These are phyloP conservation scores for Enteromius mattozi DNA, from an alignment of 2,797 vertebrate species.

Conservation along the genomic window DNA sequence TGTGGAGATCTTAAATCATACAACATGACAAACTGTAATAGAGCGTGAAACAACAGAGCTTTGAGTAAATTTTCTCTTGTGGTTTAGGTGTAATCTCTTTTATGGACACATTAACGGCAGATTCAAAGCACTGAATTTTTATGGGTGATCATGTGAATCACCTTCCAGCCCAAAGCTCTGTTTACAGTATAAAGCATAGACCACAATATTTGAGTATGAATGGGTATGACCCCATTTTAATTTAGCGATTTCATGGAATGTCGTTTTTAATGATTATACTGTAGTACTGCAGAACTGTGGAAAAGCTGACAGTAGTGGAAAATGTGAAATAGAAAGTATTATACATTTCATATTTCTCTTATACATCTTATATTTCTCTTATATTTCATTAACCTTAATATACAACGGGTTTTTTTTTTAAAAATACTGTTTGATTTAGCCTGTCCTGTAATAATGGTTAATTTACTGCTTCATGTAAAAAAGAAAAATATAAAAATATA, in stretches of 20 bases:
- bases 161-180: not conserved
- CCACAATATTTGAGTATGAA: not conserved
- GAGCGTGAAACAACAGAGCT: not conserved
- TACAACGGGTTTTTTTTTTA: too few relatives aligned
- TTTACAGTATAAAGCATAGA: not conserved
- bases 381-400: too few relatives aligned
- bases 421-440: too few relatives aligned
- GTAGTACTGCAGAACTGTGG: not conserved
- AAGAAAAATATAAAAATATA: too few relatives aligned
- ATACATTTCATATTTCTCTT: too few relatives aligned
- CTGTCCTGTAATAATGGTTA: too few relatives aligned
- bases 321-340: not conserved
- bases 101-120: not conserved
- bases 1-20: slow-evolving; percentile 1
- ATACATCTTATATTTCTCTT: too few relatives aligned
- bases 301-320: not conserved
- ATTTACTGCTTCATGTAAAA: too few relatives aligned
- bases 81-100: not conserved
- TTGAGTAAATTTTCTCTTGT: not conserved
- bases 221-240: not conserved
- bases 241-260: not conserved
- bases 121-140: not conserved
- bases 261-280: not conserved
- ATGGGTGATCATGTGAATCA: not conserved
- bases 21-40: not conserved